Conservation (phyloP, 2,113 vertebrate genomes). For the Zapornia atra region DNA sequence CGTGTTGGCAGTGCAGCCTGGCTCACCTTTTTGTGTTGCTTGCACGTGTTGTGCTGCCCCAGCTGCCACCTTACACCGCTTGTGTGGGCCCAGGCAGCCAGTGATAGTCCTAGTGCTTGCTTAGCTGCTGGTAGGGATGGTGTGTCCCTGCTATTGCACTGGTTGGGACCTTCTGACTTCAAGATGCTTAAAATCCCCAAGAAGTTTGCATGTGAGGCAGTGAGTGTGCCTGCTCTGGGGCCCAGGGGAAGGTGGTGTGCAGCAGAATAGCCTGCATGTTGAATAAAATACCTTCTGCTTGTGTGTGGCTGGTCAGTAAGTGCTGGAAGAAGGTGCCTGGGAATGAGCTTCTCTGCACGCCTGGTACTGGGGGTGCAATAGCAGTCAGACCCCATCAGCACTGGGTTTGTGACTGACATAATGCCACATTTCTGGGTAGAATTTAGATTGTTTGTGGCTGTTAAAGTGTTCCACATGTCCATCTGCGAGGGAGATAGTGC, state of each 20-base stretch:
- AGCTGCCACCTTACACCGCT: neutral
- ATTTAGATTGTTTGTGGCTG: neutral
- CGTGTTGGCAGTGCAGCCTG: fast-evolving
- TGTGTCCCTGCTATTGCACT: neutral
- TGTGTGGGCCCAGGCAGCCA: neutral
- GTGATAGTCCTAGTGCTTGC: neutral
- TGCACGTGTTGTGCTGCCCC: neutral
- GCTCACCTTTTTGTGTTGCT: fast-evolving
- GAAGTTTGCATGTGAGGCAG: neutral
- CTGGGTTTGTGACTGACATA: neutral
- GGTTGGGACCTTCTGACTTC: neutral
- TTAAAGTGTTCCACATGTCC: neutral
- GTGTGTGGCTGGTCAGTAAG: neutral
- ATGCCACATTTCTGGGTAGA: neutral
- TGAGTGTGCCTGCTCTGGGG: neutral
- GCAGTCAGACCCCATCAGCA: neutral
- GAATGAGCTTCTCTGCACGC: neutral
- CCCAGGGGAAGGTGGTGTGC: neutral
- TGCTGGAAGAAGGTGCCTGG: fast-evolving
- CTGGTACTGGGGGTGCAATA: neutral
- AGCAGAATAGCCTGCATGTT: neutral
- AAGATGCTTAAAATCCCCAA: neutral
- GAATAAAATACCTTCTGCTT: neutral
- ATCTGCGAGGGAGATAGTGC: neutral
- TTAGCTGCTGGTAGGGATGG: fast-evolving